Conservation (phyloP, 2,888 invertebrate species). For the Arctia plantaginis region DNA sequence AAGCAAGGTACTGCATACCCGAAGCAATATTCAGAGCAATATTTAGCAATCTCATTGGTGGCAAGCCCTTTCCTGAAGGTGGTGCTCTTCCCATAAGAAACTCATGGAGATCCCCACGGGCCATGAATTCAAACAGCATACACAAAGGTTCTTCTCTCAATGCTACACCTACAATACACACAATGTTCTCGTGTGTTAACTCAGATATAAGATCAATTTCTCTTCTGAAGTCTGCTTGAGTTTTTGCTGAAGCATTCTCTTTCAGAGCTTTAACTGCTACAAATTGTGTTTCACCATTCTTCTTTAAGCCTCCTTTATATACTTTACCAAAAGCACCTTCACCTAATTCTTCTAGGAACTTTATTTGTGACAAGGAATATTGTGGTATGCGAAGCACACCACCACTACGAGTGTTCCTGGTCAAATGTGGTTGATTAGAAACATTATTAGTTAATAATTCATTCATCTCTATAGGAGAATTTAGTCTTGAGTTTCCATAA, state of each 20-base stretch:
- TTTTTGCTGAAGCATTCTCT: constrained; percentile 96
- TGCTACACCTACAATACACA: constrained; percentile 97
- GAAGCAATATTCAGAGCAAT: constrained; percentile 95
- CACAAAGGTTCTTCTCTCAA: constrained; percentile 96
- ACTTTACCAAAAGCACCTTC: constrained; percentile 99
- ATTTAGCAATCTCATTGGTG: constrained; percentile 95
- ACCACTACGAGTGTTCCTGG: constrained; percentile 82
- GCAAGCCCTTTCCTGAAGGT: constrained; percentile 91
- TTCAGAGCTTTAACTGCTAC: constrained; percentile 98
- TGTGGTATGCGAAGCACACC: constrained; percentile 91
- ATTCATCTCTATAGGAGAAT: constrained; percentile 94
- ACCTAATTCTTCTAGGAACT: constrained; percentile 96
- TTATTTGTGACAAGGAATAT: constrained; percentile 93
- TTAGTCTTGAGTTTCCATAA: constrained; percentile 92
- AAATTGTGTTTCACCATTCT: constrained; percentile 89
- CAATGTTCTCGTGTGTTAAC: constrained; percentile 97
- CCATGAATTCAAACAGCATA: constrained; percentile 99
- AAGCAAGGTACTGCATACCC: constrained; percentile 95
- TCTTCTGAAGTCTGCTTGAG: constrained; percentile 95
- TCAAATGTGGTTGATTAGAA: constrained; percentile 79
- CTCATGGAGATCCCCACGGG: constrained; percentile 98
- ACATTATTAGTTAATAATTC: constrained; percentile 88
- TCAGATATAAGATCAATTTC: constrained; percentile 98
- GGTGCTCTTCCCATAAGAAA: constrained; percentile 97
- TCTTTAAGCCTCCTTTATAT: constrained; percentile 96